phyloP scores from a whole-genome alignment of 1,140 invertebrate species.

The Heliconius eleuchia region DNA sequence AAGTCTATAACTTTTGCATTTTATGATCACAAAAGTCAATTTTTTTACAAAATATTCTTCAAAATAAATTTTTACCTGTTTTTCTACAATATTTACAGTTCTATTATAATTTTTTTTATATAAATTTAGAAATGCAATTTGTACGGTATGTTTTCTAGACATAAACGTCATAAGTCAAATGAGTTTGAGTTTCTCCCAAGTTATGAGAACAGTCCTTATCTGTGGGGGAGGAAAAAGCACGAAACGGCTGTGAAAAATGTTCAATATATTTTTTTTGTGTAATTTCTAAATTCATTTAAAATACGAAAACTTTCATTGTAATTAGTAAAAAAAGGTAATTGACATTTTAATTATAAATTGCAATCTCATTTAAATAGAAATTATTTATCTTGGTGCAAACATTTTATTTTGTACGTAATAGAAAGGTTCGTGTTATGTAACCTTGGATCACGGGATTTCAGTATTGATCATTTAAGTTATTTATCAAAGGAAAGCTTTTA shows the following conservation, averaged over 20 bases:
- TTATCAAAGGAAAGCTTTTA: slow-evolving; percentile 42
- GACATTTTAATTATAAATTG: slow-evolving; percentile 19
- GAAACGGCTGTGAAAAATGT: slow-evolving; percentile 53
- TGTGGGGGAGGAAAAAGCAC: slow-evolving; percentile 55
- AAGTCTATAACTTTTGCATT: too few species aligned
- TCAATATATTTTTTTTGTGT: slow-evolving; percentile 57
- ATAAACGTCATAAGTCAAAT: not conserved
- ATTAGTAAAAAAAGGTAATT: slow-evolving; percentile 65
- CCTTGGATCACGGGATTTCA: slow-evolving; percentile 77
- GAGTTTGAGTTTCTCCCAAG: not conserved
- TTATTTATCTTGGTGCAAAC: slow-evolving; percentile 40
- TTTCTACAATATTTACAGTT: too few species aligned
- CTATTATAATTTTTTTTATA: too few species aligned
- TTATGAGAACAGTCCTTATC: slow-evolving; percentile 35
- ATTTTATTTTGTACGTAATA: slow-evolving; percentile 56
- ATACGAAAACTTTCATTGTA: slow-evolving; percentile 22
- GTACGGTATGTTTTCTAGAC: not conserved
- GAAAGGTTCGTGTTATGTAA: slow-evolving; percentile 76
- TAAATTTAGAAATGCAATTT: too few species aligned
- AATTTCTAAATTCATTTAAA: slow-evolving; percentile 68
- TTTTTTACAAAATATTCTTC: too few species aligned
- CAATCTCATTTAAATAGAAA: slow-evolving; percentile 36
- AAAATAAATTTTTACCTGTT: too few species aligned
- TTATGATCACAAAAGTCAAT: too few species aligned
- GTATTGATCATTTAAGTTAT: slow-evolving; percentile 65